Evolutionary conservation across 2,797 vertebrate species (phyloP).

Genomic region (Cirrhinus molitorella): DNA sequence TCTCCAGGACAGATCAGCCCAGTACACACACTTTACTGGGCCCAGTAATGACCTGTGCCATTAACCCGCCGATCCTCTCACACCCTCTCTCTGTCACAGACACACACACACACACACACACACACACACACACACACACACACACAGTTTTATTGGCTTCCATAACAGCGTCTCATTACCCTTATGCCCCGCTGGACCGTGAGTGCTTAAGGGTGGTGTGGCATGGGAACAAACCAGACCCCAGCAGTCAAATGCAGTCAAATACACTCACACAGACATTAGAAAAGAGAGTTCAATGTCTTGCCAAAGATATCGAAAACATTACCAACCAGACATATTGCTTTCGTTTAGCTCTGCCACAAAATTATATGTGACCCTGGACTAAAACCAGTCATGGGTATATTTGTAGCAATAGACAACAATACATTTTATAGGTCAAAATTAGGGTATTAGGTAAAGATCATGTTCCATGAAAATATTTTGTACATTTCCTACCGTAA

Average conservation of each 20-base stretch:
- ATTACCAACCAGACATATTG: not conserved
- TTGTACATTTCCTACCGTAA: too few relatives aligned
- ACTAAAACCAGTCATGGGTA: too few relatives aligned
- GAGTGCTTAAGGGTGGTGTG: slow-evolving; percentile 51
- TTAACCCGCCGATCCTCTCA: slow-evolving; percentile 75
- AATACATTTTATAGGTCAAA: too few relatives aligned
- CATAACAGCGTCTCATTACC: slow-evolving; percentile 73
- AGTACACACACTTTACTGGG: slow-evolving; percentile 71
- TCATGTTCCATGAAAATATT: too few relatives aligned
- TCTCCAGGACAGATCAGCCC: slow-evolving; percentile 42
- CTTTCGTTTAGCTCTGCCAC: not conserved
- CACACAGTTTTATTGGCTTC: slow-evolving; percentile 71
- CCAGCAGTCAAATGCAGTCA: slow-evolving; percentile 43
- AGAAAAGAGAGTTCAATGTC: slow-evolving; percentile 35
- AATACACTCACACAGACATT: slow-evolving; percentile 6
- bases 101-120: slow-evolving; percentile 49
- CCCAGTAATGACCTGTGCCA: slow-evolving; percentile 71
- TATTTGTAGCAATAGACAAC: too few relatives aligned
- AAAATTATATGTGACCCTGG: not conserved
- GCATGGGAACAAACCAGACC: slow-evolving; percentile 52
- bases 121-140: slow-evolving; percentile 53
- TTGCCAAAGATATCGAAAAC: slow-evolving; percentile 1
- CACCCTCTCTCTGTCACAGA: slow-evolving; percentile 52
- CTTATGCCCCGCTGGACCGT: slow-evolving; percentile 48
- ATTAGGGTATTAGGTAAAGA: too few relatives aligned